Evolutionary conservation across 2,113 vertebrate genomes (phyloP), one percentile per base, ranked within the genome.

Genomic region (Buteo buteo): DNA sequence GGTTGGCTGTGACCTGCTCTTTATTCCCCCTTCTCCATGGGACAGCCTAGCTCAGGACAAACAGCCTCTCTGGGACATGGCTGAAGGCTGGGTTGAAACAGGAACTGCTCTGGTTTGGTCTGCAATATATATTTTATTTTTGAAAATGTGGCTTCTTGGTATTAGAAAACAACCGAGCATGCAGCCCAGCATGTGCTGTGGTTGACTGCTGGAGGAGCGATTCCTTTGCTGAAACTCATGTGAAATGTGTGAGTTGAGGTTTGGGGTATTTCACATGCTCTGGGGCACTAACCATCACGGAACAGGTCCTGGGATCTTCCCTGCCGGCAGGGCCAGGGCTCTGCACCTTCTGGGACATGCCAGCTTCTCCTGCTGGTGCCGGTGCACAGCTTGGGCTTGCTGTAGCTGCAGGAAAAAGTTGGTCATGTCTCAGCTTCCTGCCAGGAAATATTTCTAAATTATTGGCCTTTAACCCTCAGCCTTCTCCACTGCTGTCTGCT

Each of bases 281-380:
- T 38, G 74, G 50, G 34, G 25, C 40, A 84, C 42, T 12, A 47
- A 59, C 32, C 16, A 13, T 9, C 12, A 3, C 12, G 3, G 10
- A 61, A 38, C n/a, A 32, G 38, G n/a, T 49, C 81, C 38, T 45
- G 66, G 10, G 31, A 44, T 70, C 31, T 47, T 72, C 47, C 42
- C 9, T 1, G 0, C 8, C 0, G 0, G 17, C 26, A 21, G 32
- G 3, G 16, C 13, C n/a, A 45, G 21, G 17, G 66, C 17, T 66
- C 36, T 78, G 50, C 61, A 28, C 22, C 22, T 69, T 34, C n/a
- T 38, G n/a, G n/a, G 15, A 45, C 2, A 1, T 20, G 36, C 13
- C 29, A 57, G 25, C 25, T 88, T 49, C 65, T 78, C 45, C 31
- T 44, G 25, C 31, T 8, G 7, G 31, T n/a, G 32, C 42, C 2